A percentile compares a stretch with the other conserved stretches of the same genome.
Conservation (phyloP, 2,797 vertebrate species). For the Cuniculus paca region DNA sequence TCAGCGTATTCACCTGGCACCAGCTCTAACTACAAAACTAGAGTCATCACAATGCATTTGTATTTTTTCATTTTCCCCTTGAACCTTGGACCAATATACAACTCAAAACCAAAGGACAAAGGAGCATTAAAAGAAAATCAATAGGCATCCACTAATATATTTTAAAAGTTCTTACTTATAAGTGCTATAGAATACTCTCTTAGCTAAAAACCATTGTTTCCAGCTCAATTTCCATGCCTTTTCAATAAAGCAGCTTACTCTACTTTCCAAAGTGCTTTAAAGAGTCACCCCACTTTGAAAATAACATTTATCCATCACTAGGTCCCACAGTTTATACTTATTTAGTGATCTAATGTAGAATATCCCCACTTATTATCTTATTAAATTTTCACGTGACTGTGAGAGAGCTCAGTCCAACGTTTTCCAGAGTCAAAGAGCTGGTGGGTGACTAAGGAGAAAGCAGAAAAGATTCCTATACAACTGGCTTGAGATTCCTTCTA, state of each 20-base stretch:
- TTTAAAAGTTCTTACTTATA: conserved; percentile 36
- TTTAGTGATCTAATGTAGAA: not conserved
- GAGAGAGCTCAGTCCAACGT: not conserved
- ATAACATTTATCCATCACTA: conserved; percentile 32
- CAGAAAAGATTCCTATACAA: not conserved
- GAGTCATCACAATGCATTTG: not conserved
- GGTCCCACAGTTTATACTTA: not conserved
- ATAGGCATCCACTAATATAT: not conserved
- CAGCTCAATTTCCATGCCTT: not conserved
- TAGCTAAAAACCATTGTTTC: conserved; percentile 51
- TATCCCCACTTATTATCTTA: not conserved
- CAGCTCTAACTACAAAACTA: not conserved
- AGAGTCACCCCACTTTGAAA: not conserved
- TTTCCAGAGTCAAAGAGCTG: not conserved
- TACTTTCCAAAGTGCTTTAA: not conserved
- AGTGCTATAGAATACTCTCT: not conserved
- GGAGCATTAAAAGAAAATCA: not conserved
- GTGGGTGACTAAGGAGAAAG: not conserved
- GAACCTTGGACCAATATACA: not conserved
- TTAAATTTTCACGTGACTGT: not conserved
- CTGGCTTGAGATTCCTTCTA: not conserved
- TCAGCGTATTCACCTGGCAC: not conserved
- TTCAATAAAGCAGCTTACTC: conserved; percentile 7
- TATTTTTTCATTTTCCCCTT: not conserved
- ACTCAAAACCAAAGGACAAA: conserved; percentile 27